Conservation (phyloP, 2,113 vertebrate genomes). For the Hyperopisus bebe region DNA sequence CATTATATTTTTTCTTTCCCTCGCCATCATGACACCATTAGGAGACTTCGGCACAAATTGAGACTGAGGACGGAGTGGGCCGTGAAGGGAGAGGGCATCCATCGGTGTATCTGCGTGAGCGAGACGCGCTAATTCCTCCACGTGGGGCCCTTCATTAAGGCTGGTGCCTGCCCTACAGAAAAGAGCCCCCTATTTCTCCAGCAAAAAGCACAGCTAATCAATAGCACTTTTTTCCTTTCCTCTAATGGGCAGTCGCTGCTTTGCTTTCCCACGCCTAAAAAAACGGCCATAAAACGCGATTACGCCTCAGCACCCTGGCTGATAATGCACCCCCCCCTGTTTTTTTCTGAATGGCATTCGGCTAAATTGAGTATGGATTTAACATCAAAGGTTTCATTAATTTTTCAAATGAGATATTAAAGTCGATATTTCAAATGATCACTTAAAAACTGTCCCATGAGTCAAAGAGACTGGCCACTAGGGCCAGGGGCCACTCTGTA, state of each 20-base stretch:
- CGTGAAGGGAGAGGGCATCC: constrained; percentile 26
- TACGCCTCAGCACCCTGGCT: constrained; percentile 92
- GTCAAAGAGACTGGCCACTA: background rate
- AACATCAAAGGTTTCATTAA: constrained; percentile 99
- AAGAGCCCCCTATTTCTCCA: constrained; percentile 88
- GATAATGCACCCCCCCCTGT: constrained; percentile 87
- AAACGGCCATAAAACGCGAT: constrained; percentile 89
- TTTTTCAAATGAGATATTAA: constrained; percentile 99
- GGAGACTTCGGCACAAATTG: constrained; percentile 76
- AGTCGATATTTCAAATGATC: constrained; percentile 98
- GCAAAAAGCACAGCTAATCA: constrained; percentile 97
- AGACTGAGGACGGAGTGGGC: constrained; percentile 56
- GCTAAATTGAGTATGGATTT: constrained; percentile 99
- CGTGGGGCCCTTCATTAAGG: constrained; percentile 91
- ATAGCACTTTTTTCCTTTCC: constrained; percentile 98
- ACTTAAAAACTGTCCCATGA: constrained; percentile 68
- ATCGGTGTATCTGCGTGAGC: background rate
- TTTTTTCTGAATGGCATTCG: constrained; percentile 97
- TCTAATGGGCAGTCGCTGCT: constrained; percentile 81
- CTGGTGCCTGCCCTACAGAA: constrained; percentile 85
- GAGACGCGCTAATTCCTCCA: constrained; percentile 85
- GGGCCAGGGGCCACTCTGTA: background rate
- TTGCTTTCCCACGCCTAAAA: constrained; percentile 69
- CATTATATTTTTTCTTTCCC: constrained; percentile 79
- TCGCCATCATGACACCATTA: constrained; percentile 78